Conservation (phyloP, 2,113 vertebrate species). For the Narcine bancroftii region DNA sequence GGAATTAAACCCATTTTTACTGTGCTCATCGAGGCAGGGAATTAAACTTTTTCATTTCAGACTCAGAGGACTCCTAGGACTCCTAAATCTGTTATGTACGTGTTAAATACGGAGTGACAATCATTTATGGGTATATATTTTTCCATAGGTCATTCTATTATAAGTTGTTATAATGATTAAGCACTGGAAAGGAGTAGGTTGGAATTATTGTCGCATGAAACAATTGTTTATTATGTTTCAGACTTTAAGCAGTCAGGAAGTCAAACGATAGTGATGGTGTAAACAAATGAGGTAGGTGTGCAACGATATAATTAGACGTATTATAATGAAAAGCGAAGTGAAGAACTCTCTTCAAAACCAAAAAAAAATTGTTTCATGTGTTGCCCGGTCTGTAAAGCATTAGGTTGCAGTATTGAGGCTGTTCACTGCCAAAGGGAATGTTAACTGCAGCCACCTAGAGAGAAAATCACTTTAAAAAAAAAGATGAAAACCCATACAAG, state of each 20-base stretch:
- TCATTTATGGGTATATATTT: neutral
- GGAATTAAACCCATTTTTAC: neutral
- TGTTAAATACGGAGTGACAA: neutral
- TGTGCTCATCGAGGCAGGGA: neutral
- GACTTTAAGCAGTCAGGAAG: neutral
- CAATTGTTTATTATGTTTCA: neutral
- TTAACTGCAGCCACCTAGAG: slow-evolving; percentile 23
- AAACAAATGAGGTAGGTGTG: slow-evolving; percentile 32
- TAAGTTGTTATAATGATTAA: neutral
- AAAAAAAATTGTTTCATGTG: slow-evolving; percentile 17
- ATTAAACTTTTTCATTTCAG: neutral
- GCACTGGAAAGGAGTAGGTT: neutral
- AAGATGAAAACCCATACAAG: slow-evolving; percentile 33
- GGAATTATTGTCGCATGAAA: neutral
- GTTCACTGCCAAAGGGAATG: slow-evolving; percentile 17
- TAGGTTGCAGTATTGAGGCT: slow-evolving; percentile 14
- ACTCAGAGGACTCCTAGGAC: neutral
- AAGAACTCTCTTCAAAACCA: slow-evolving; percentile 30
- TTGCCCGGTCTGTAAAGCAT: slow-evolving; percentile 5
- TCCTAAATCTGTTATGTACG: neutral
- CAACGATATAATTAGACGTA: neutral
- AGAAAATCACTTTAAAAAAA: slow-evolving; percentile 15
- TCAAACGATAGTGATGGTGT: neutral
- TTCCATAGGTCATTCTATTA: neutral
- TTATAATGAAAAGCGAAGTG: slow-evolving; percentile 10